These are phyloP conservation scores for Falco peregrinus DNA, from an alignment of 2,797 vertebrate genomes.

Conservation along the genomic window DNA sequence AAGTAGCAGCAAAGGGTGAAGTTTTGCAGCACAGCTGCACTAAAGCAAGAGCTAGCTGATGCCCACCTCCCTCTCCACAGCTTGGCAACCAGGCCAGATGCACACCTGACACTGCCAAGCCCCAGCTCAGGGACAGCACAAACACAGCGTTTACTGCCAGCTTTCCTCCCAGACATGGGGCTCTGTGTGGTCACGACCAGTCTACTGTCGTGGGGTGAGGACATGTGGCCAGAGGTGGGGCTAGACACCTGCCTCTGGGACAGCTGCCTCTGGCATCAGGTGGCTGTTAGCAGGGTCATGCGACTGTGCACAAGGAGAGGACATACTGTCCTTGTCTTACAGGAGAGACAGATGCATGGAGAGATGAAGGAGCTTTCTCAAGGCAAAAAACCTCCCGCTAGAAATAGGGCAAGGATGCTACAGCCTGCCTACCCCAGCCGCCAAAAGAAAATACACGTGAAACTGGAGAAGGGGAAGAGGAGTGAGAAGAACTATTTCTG, in stretches of 20 bases:
- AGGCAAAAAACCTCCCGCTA: not conserved
- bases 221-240: not conserved
- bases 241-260: too few species aligned
- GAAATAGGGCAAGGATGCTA: not conserved
- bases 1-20: not conserved
- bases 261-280: not conserved
- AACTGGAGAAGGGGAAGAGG: not conserved
- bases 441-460: not conserved
- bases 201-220: not conserved
- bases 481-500: too few species aligned
- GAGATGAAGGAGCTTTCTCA: not conserved
- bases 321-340: not conserved
- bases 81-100: not conserved
- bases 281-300: not conserved
- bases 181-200: not conserved
- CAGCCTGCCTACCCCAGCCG: not conserved
- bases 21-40: not conserved
- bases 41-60: not conserved
- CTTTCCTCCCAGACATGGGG: not conserved
- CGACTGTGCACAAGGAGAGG: not conserved
- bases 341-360: not conserved
- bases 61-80: not conserved
- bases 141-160: rapidly evolving
- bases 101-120: rapidly evolving
- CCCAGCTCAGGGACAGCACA: not conserved